Base-by-base conservation (phyloP, 2,113 vertebrate species). In the Picathartes gymnocephalus region DNA sequence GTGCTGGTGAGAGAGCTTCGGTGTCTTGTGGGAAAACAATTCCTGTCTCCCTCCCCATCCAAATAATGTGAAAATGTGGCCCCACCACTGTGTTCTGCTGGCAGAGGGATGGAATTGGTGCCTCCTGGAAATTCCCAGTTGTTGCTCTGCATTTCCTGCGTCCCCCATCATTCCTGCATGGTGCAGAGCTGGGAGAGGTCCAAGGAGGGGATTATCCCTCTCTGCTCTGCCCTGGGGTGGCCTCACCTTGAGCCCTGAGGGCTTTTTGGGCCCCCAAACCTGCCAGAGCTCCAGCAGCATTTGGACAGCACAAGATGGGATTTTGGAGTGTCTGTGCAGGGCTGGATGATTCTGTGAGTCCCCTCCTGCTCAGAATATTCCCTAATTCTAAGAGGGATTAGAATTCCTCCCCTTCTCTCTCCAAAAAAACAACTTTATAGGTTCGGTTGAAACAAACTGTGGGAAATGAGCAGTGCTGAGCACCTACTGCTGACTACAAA, bases 101-200 rank as follows among this genome's bases (percentile, higher is more conserved):
- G 60, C 35, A n/a, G 62, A 27, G 68, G 54, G 47, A 35, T 22
- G 62, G 42, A 48, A 10, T 8, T 35, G 77, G n/a, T n/a, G 53
- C 17, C 2, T 4, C 37, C 1, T n/a, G 71, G 53, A 72, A 22
- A 76, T 60, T 71, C 37, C 47, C 6, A 2, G 5, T 2, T 25
- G 45, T 20, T 40, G 10, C 40, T 51, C n/a, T 17, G 2, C 0
- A 1, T 60, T 74, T 27, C 68, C 66, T 44, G 45, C n/a, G 4
- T 64, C 51, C 23, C 69, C 37, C 4, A 0, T 14, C 11, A 0
- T n/a, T 31, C 30, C n/a, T 27, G 37, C 13, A n/a, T 3, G 0
- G 4, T 12, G 61, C 5, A 12, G 57, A 82, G 31, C 22, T 80
- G 78, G 72, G 62, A 20, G 39, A 68, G 48, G 8, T 24, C 84